A percentile compares a stretch with the other conserved stretches of the same genome.
Evolutionary conservation across 2,113 vertebrate genomes (phyloP).

Genomic region (Albula glossodonta): DNA sequence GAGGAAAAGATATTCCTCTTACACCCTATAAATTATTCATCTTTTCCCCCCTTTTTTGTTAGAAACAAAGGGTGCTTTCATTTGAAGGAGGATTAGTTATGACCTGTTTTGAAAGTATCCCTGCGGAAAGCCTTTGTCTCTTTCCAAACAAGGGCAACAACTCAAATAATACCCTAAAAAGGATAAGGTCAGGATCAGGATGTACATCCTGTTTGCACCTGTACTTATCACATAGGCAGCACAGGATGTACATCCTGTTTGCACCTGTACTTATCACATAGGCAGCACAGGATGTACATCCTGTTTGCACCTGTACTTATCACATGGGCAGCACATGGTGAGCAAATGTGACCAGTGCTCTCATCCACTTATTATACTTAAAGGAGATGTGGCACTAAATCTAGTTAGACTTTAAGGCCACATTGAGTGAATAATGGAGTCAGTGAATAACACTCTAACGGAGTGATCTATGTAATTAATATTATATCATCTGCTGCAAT

Average conservation of each 20-base stretch:
- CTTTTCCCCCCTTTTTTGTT: conserved; percentile 34
- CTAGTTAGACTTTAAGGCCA: too few relatives aligned
- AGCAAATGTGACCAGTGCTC: too few relatives aligned
- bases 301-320: too few relatives aligned
- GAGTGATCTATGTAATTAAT: too few relatives aligned
- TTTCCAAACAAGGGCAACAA: conserved; percentile 3
- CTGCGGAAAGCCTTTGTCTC: conserved; percentile 27
- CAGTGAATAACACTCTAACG: too few relatives aligned
- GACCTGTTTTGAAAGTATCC: conserved; percentile 58
- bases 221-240: not conserved
- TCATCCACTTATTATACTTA: not conserved
- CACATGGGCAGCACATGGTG: too few relatives aligned
- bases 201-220: not conserved
- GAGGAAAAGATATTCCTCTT: conserved; percentile 60
- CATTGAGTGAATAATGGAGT: too few relatives aligned
- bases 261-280: too few relatives aligned
- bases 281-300: too few relatives aligned
- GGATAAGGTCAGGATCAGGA: conserved; percentile 14
- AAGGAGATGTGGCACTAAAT: too few relatives aligned
- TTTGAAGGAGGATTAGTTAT: conserved; percentile 57
- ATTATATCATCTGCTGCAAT: too few relatives aligned
- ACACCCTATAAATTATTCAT: conserved; percentile 73
- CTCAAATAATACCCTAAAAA: not conserved
- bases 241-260: too few relatives aligned
- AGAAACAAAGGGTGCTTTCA: conserved; percentile 42